A percentile compares a stretch with the other conserved stretches of the same genome.
Evolutionary conservation across 2,888 invertebrate genomes (phyloP).

Genomic region (Scotopteryx bipunctaria): DNA sequence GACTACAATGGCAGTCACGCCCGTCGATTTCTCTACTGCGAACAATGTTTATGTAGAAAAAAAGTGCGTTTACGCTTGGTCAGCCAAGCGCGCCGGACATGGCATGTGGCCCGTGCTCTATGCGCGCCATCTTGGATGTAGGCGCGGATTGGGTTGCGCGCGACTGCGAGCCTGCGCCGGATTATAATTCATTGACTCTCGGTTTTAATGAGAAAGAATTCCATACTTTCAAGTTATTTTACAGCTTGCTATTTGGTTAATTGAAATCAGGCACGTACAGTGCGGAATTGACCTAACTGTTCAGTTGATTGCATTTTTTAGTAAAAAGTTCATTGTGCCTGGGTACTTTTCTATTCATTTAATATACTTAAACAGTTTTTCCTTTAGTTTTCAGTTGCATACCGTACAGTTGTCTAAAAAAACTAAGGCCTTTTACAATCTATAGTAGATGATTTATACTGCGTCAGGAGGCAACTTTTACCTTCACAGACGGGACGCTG

Average conservation of each 20-base stretch:
- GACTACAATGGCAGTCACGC: constrained; percentile 78
- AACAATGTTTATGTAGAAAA: constrained; percentile 81
- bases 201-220: constrained; percentile 27
- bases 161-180: constrained; percentile 50
- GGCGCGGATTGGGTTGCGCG: constrained; percentile 76
- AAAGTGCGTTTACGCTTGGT: constrained; percentile 66
- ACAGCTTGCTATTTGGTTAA: not conserved
- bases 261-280: no score
- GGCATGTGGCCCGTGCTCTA: constrained; percentile 76
- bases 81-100: constrained; percentile 72
- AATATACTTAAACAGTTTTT: no score
- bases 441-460: no score
- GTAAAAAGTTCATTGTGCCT: no score
- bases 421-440: no score
- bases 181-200: constrained; percentile 48
- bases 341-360: no score
- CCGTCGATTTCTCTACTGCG: constrained; percentile 80
- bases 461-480: no score
- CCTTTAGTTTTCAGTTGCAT: no score
- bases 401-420: no score
- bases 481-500: no score
- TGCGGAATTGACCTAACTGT: no score
- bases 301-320: no score
- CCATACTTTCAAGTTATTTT: not conserved
- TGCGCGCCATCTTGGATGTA: constrained; percentile 78